Base-by-base conservation (phyloP, 2,888 invertebrate species). In the Drosophila mettleri region DNA sequence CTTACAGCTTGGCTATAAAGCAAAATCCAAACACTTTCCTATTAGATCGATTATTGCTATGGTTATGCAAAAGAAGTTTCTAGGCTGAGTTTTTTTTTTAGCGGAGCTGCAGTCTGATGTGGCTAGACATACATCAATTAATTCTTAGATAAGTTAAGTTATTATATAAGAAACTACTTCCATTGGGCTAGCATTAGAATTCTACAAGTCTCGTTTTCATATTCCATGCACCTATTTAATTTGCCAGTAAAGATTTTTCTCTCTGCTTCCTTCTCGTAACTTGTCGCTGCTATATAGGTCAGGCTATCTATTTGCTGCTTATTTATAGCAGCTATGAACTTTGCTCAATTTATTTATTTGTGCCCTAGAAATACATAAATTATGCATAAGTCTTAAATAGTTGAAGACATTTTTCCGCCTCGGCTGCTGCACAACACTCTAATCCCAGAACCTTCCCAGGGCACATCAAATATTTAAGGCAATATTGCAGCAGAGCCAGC, bases 391-490 rank as follows among this genome's bases (percentile, higher is more conserved):
- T 39, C 41, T n/a, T 8, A 52, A 53, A 16, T 52, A 71, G 43
- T 51, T 65, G 38, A 52, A 52, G 58, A 36, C 49, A 51, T 54
- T 45, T 48, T 7, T 9, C 12, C n/a, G 18, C 14, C 31, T 43
- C 7, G 14, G 12, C 39, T 57, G 38, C 38, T 49, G 9, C 4
- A n/a, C 43, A 24, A n/a, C 43, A 12, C 33, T 43, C 29, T 10
- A 18, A 16, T 18, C 9, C 18, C 18, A 60, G 27, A 41, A 43
- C 22, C 49, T 49, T 34, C 33, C 20, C 24, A 34, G 9, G 20
- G 43, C 14, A 51, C 64, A 83, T 83, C 54, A 83, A 83, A 83
- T 84, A 83, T 83, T 83, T 72, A 83, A 68, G 67, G 62, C 46
- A 63, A 80, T 67, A 80, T 74, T 83, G 83, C 80, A 70, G 74